Percentiles rank a stretch among this genome's conserved stretches.
phyloP scores from a whole-genome alignment of 2,797 vertebrate species.

The Capromys pilorides region DNA sequence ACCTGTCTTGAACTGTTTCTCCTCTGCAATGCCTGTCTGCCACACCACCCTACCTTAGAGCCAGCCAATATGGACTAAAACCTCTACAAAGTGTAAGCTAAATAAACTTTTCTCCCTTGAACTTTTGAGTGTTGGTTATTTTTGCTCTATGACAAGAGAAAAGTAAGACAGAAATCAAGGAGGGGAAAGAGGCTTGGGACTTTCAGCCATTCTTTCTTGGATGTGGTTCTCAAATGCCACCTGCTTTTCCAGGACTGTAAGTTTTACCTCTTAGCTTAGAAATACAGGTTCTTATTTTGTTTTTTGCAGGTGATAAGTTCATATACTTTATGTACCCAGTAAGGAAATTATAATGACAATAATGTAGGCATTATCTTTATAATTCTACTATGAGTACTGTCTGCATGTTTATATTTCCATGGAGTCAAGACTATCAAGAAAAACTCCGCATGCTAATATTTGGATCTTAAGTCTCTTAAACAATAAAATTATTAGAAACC shows the following conservation, averaged over 20 bases:
- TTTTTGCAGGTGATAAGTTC: background rate
- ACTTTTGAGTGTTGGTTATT: background rate
- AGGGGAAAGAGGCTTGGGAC: background rate
- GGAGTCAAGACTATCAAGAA: background rate
- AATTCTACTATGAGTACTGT: background rate
- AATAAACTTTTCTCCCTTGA: background rate
- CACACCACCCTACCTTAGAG: background rate
- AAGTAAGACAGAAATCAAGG: background rate
- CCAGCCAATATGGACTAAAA: background rate
- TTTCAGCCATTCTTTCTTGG: background rate
- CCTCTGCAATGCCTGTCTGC: background rate
- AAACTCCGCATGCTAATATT: background rate
- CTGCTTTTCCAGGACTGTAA: background rate
- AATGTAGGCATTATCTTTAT: background rate
- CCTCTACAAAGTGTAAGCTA: background rate
- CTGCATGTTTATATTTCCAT: background rate
- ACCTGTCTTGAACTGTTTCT: background rate
- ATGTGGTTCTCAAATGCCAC: background rate
- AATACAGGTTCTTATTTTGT: background rate
- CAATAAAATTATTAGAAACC: conserved; percentile 13
- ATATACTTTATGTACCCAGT: background rate
- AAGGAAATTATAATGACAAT: background rate
- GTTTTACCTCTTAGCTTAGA: background rate
- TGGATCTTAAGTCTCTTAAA: conserved; percentile 14
- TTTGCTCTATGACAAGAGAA: background rate